Evolutionary conservation across 2,797 vertebrate genomes (phyloP), one percentile per base, ranked within the genome.

Genomic region (Apogon hyalosoma): DNA sequence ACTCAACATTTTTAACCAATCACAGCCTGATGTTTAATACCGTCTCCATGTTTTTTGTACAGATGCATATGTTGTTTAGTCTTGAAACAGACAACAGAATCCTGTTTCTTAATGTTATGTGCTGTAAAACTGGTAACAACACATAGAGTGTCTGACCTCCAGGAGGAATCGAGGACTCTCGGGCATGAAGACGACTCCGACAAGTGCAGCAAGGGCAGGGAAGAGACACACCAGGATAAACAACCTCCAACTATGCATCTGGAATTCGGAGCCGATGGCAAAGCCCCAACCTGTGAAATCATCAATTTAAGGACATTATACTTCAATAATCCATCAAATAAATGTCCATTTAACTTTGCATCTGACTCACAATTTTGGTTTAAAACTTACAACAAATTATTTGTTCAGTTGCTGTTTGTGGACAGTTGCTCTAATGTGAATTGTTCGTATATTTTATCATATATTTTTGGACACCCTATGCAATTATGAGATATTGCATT

Each of bases 101-200:
- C 45, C 19, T 19, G 15, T 18, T 0, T 68, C 9, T 40, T 0
- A 15, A 16, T 18, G 1, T 45, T 16, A 19, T 1, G 1, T 18
- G 13, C 19, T 42, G 63, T 21, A 21, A 41, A 40, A 54, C 7
- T 24, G 21, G 12, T 0, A 1, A 42, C 18, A 28, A 6, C 19
- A 4, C 31, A 8, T 36, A 36, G 15, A 33, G 41, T 18, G 11
- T 73, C 91, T 95, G 90, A 99, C 98, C 98, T 99, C 96, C 39
- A 99, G 92, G 65, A 99, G 94, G 90, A 97, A 99, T 0, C 98
- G 94, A 0, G 98, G 98, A 84, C 98, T 99, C 90, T 99, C 98
- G 0, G 98, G 98, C 96, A 99, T 97, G 91, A 99, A 97, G 72
- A 95, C 82, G 31, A 98, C 82, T 0, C 96, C 96, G 39, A 95